Evolutionary conservation across 2,888 invertebrate species (phyloP).

Genomic region (Aphelenchoides bicaudatus): DNA sequence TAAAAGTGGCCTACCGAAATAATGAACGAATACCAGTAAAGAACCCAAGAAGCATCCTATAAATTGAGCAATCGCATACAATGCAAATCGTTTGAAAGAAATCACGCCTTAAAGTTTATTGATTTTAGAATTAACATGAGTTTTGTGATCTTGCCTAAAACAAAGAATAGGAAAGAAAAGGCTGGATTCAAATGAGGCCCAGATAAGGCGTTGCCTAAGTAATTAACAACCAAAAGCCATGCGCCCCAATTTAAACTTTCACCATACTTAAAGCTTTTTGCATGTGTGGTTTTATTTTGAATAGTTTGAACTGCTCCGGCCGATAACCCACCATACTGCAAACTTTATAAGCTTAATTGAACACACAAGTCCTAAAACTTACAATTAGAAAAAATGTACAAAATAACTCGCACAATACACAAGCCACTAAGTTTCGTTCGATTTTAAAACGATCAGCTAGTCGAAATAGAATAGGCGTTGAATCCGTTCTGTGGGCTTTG

Average conservation of each 20-base stretch:
- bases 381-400: constrained; percentile 23
- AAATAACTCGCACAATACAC: constrained; percentile 23
- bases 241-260: constrained; percentile 14
- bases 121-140: too few relatives aligned
- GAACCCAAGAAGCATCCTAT: constrained; percentile 19
- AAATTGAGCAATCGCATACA: constrained; percentile 23
- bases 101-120: too few relatives aligned
- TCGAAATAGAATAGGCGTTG: constrained; percentile 64
- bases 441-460: constrained; percentile 11
- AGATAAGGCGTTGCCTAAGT: constrained; percentile 13
- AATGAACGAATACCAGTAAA: constrained; percentile 10
- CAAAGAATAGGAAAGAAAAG: constrained; percentile 22
- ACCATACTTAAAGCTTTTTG: neutral
- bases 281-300: too few relatives aligned
- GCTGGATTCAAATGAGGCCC: constrained; percentile 25
- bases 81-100: constrained; percentile 14
- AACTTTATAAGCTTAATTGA: too few relatives aligned
- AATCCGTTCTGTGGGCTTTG: constrained; percentile 61
- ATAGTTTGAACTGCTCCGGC: constrained; percentile 14
- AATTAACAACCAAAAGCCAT: constrained; percentile 14
- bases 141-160: too few relatives aligned
- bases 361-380: too few relatives aligned
- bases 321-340: constrained; percentile 18
- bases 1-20: constrained; percentile 14
- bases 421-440: constrained; percentile 15